A percentile compares a stretch with the other conserved stretches of the same genome.
Conservation (phyloP, 2,888 invertebrate species). For the Apamea anceps region DNA sequence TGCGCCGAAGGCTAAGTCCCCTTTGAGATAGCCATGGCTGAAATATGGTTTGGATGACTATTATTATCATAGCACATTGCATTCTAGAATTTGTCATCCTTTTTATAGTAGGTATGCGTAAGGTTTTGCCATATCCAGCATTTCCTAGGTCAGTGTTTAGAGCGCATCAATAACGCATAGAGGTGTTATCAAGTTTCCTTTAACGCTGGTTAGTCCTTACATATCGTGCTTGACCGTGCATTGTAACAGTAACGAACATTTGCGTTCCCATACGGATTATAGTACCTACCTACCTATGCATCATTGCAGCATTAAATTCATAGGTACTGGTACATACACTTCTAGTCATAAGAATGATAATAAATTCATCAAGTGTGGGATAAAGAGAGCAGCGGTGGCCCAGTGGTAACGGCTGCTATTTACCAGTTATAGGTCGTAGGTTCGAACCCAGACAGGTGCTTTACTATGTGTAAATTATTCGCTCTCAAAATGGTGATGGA, state of each 20-base stretch:
- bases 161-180: conserved; percentile 75
- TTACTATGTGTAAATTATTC: not conserved
- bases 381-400: not conserved
- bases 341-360: conserved; percentile 10
- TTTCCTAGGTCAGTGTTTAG: conserved; percentile 42
- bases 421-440: not conserved
- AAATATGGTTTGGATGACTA: not conserved
- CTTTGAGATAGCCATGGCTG: too few species aligned
- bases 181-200: conserved; percentile 78
- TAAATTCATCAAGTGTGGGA: not conserved
- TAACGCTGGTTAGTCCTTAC: conserved; percentile 68
- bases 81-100: not conserved
- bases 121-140: conserved; percentile 50
- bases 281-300: conserved; percentile 18
- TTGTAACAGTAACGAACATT: conserved; percentile 58
- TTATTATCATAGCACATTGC: not conserved
- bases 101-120: not conserved
- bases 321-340: not conserved
- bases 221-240: conserved; percentile 64
- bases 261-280: conserved; percentile 59
- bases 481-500: not conserved
- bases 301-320: conserved; percentile 12
- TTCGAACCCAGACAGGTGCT: not conserved
- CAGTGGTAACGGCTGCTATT: not conserved
- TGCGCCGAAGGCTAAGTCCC: not conserved